phyloP scores from a whole-genome alignment of 2,797 vertebrate species.

The Clarias fuscus region DNA sequence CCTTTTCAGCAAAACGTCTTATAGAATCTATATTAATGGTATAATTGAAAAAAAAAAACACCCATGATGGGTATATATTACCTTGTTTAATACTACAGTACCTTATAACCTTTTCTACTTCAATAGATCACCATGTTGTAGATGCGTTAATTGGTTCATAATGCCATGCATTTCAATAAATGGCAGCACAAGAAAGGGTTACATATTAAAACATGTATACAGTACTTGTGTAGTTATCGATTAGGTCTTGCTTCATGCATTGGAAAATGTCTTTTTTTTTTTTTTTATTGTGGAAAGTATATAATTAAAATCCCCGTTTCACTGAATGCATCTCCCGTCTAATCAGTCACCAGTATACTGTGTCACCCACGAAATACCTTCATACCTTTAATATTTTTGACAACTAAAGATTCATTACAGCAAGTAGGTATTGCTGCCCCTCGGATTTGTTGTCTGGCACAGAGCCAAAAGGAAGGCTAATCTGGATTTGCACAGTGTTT shows the following conservation, averaged over 20 bases:
- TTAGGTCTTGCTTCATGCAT: neutral
- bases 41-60: too few species aligned
- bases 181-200: neutral
- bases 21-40: too few species aligned
- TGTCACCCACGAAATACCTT: neutral
- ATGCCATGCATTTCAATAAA: neutral
- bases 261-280: neutral
- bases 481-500: neutral
- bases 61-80: too few species aligned
- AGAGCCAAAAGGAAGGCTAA: neutral
- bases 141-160: neutral
- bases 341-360: neutral
- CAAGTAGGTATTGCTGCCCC: too few species aligned
- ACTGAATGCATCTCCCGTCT: neutral
- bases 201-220: neutral
- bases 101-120: neutral
- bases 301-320: neutral
- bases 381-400: neutral
- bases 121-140: neutral
- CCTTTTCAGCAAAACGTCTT: too few species aligned
- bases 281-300: neutral
- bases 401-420: neutral
- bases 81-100: too few species aligned
- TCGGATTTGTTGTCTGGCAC: neutral
- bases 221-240: neutral